These are phyloP conservation scores for Cyclopterus lumpus DNA, from an alignment of 2,797 vertebrate genomes.

Conservation along the genomic window DNA sequence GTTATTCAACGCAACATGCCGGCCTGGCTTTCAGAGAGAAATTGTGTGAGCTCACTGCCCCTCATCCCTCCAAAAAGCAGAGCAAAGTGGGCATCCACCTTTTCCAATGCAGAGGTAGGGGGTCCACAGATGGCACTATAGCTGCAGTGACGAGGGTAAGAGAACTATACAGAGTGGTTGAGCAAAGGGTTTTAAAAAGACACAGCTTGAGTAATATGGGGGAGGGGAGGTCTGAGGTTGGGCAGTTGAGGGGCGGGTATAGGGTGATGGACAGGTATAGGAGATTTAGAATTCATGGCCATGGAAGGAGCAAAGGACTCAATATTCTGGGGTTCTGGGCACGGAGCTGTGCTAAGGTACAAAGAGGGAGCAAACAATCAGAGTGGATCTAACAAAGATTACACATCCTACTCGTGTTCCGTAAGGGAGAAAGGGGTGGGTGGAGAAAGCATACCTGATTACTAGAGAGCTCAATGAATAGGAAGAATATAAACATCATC, in stretches of 20 bases:
- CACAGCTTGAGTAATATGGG: constrained; percentile 61
- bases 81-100: constrained; percentile 56
- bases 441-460: constrained; percentile 78
- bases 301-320: constrained; percentile 30
- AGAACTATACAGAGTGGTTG: constrained; percentile 74
- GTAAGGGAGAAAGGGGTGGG: constrained; percentile 24
- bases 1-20: constrained; percentile 23
- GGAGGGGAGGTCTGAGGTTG: constrained; percentile 34
- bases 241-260: constrained; percentile 19
- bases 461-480: constrained; percentile 77
- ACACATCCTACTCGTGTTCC: constrained; percentile 56
- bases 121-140: constrained; percentile 75
- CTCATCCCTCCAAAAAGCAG: constrained; percentile 61
- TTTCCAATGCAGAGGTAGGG: constrained; percentile 59
- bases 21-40: constrained; percentile 35
- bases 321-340: constrained; percentile 19
- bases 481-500: constrained; percentile 75
- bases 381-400: constrained; percentile 42
- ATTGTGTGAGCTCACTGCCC: constrained; percentile 46
- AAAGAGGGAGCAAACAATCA: constrained; percentile 55
- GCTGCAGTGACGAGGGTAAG: constrained; percentile 65
- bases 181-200: constrained; percentile 60
- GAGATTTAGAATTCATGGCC: constrained; percentile 51
- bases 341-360: constrained; percentile 57
- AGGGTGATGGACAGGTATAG: constrained; percentile 40